Percentiles rank a stretch among this genome's conserved stretches.
phyloP scores from a whole-genome alignment of 2,888 invertebrate genomes.

The Lasioglossum leucozonium region DNA sequence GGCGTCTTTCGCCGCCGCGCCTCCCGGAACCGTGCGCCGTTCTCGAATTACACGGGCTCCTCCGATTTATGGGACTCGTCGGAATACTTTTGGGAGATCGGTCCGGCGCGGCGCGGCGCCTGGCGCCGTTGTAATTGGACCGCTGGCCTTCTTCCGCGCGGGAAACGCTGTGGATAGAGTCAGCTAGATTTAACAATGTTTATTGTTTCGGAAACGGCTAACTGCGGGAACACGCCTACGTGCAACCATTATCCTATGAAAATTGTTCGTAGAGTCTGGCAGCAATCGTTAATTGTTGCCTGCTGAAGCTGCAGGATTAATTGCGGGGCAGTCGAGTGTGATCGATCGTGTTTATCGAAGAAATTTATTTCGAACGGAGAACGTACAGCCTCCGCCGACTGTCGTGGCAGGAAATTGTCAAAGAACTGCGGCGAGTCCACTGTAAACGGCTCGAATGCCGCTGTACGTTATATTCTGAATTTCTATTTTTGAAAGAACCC shows the following conservation, averaged over 20 bases:
- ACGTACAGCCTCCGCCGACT: background rate
- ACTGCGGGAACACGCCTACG: background rate
- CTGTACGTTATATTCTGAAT: background rate
- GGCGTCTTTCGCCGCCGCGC: background rate
- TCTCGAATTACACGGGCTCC: background rate
- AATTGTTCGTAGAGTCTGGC: background rate
- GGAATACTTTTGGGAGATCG: background rate
- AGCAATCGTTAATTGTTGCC: background rate
- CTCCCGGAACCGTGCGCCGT: background rate
- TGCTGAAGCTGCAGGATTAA: background rate
- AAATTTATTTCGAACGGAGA: background rate
- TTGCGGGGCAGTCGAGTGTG: background rate
- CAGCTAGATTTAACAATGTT: background rate
- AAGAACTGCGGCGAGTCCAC: background rate
- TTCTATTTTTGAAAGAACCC: background rate
- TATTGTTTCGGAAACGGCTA: background rate
- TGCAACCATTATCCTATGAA: background rate
- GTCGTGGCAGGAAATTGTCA: background rate
- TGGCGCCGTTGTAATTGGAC: conserved; percentile 1
- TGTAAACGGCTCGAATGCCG: background rate
- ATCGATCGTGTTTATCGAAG: background rate
- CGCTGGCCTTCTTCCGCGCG: background rate
- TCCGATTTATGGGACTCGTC: background rate
- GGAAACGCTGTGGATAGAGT: background rate
- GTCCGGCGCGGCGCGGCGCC: background rate